Conservation (phyloP, 2,113 vertebrate species). For the Saccopteryx leptura region DNA sequence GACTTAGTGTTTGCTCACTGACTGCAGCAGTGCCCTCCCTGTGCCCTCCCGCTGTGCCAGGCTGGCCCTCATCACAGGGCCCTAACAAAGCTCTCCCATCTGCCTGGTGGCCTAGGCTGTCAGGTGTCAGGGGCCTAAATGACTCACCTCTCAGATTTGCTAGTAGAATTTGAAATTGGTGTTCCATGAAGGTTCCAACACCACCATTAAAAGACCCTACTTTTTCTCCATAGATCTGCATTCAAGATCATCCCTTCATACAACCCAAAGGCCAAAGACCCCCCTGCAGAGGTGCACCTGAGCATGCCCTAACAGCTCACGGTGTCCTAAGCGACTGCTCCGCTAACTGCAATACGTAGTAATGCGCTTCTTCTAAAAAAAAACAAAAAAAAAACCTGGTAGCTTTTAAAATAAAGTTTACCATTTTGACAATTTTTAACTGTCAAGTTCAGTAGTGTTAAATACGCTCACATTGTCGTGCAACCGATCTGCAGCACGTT, state of each 20-base stretch:
- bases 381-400: background rate
- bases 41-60: background rate
- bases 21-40: rapidly evolving
- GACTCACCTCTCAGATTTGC: background rate
- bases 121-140: too few relatives aligned
- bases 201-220: rapidly evolving
- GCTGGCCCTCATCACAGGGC: rapidly evolving
- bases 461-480: background rate
- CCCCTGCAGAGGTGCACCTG: background rate
- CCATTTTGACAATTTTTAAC: background rate
- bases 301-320: background rate
- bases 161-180: background rate
- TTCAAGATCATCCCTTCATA: background rate
- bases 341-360: background rate
- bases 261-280: background rate
- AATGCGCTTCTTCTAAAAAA: background rate
- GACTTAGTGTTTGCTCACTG: background rate
- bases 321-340: too few relatives aligned
- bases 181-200: background rate
- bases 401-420: background rate
- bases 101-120: background rate
- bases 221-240: background rate
- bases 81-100: background rate
- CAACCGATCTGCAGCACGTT: background rate
- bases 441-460: background rate